Conservation (phyloP, 53 echinoderm and acorn worm genomes). For the Astropecten irregularis region DNA sequence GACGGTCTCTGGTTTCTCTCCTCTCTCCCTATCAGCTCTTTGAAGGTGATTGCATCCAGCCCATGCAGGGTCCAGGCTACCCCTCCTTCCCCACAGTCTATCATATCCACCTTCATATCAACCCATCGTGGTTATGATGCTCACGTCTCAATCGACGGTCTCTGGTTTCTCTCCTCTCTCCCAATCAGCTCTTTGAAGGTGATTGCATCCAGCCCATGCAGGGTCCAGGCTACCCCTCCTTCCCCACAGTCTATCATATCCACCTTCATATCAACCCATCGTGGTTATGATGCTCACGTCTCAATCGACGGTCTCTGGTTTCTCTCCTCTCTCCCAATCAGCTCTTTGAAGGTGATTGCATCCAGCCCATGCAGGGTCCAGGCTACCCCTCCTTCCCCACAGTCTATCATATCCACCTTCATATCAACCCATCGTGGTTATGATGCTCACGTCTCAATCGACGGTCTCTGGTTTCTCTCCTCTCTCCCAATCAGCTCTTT, state of each 20-base stretch:
- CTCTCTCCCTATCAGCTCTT: constrained; percentile 39
- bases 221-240: constrained; percentile 85
- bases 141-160: no score
- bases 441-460: no score
- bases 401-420: constrained; percentile 85
- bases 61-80: constrained; percentile 94
- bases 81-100: constrained; percentile 84
- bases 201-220: constrained; percentile 98
- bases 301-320: no score
- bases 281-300: no score
- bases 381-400: constrained; percentile 86
- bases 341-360: constrained; percentile 78
- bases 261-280: no score
- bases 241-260: constrained; percentile 85
- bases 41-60: constrained; percentile 87
- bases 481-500: constrained; percentile 42
- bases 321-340: neutral
- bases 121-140: no score
- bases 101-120: constrained; percentile 84
- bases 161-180: neutral
- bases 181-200: constrained; percentile 59
- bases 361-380: constrained; percentile 96
- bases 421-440: no score
- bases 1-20: neutral
- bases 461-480: neutral